These are phyloP conservation scores for Suncus etruscus DNA, from an alignment of 2,113 vertebrate species.

Conservation along the genomic window DNA sequence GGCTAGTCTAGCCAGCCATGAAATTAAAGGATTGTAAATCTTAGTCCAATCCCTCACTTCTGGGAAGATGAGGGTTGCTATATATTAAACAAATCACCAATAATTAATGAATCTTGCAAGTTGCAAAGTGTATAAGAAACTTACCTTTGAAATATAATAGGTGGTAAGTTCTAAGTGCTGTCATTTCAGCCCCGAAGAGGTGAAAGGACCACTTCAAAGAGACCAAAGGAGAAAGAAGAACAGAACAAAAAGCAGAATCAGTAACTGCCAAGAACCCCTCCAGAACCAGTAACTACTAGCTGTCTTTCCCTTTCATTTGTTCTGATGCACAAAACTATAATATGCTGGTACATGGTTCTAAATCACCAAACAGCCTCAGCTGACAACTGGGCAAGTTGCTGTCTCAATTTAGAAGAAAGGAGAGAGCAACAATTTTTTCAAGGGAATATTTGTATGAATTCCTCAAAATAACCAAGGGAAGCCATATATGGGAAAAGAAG, in stretches of 20 bases:
- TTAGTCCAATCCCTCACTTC: not conserved
- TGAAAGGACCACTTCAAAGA: not conserved
- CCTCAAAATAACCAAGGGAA: not conserved
- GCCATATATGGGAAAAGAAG: not conserved
- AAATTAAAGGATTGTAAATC: not conserved
- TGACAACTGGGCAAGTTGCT: not conserved
- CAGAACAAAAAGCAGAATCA: not conserved
- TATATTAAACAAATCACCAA: not conserved
- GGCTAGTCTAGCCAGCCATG: not conserved
- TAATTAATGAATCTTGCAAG: not conserved
- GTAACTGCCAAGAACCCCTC: not conserved
- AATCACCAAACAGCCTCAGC: slow-evolving; percentile 4
- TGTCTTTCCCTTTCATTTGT: not conserved
- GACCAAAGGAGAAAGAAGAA: not conserved
- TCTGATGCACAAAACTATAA: not conserved
- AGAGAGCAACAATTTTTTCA: slow-evolving; percentile 42
- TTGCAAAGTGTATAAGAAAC: not conserved
- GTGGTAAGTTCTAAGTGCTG: not conserved
- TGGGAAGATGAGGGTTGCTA: not conserved
- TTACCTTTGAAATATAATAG: not conserved
- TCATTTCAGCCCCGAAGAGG: not conserved
- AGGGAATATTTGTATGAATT: not conserved
- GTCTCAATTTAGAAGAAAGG: not conserved
- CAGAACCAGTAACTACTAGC: not conserved
- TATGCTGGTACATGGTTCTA: slow-evolving; percentile 31